Evolutionary conservation across 1,140 invertebrate species (phyloP), one percentile per base, ranked within the genome.

Genomic region (Diprion similis): DNA sequence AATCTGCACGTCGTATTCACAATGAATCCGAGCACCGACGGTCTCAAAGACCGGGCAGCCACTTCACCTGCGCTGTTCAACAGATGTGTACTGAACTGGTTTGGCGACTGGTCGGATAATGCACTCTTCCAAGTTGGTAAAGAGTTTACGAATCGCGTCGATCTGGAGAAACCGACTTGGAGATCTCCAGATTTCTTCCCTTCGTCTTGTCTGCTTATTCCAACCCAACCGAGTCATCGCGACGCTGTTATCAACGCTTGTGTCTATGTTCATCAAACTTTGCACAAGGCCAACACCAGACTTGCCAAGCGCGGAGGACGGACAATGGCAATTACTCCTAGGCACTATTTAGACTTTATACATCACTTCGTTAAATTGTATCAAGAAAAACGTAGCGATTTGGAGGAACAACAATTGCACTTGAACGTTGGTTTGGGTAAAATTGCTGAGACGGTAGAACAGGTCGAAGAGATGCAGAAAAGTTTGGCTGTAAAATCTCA

Each of bases 1-100:
- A 99, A 99, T 89, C 90, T 99, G 4, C 99, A 99, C 86, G 98
- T 99, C 37, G 98, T 99, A 10, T 99, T 99, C 85, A 99, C 99
- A 0, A 99, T 99, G 99, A 99, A 99, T 90, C 99, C 99, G 10
- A 98, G 96, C 6, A 96, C 97, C 0, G 97, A 99, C 85, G 99
- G 98, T 0, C 90, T 99, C 7, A 99, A 99, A 86, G 98, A 99
- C 88, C 91, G 98, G 74, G 98, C 99, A 3, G 96, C 98, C 4
- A 99, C 99, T 0, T 99, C 98, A 3, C 99, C 99, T 71, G 99
- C 99, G 24, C 89, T 99, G 18, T 99, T 99, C 90, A 99, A 99
- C 90, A 93, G 98, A 85, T 99, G 99, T 89, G 99, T 99, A 1
- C 91, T 99, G 59, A 99, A 99, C 87, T 99, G 99, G 99, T 99